Evolutionary conservation across 2,113 vertebrate genomes (phyloP).

Genomic region (Pelvicachromis taeniatus): DNA sequence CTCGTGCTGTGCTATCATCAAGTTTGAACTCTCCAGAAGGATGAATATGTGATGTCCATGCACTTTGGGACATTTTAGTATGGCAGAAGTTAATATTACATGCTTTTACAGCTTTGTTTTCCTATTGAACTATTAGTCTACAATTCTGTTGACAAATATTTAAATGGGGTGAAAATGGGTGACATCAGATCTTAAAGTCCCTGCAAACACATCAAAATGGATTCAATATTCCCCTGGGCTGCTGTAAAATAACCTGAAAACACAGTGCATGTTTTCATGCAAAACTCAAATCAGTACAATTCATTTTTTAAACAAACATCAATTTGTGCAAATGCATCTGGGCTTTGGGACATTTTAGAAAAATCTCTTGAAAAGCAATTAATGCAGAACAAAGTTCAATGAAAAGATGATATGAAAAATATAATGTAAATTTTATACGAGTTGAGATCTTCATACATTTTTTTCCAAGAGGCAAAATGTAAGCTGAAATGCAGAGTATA

Average conservation of each 20-base stretch:
- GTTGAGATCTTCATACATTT: not conserved
- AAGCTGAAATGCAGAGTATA: not conserved
- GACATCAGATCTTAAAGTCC: not conserved
- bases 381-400: not conserved
- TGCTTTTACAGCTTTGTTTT: not conserved
- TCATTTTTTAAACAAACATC: not conserved
- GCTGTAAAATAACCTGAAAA: not conserved
- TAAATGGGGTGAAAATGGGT: not conserved
- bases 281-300: not conserved
- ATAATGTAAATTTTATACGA: not conserved
- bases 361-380: not conserved
- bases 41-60: slow-evolving; percentile 15
- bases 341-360: not conserved
- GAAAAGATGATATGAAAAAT: not conserved
- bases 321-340: not conserved
- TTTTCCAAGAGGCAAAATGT: not conserved
- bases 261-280: not conserved
- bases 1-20: not conserved
- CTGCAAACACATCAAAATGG: not conserved
- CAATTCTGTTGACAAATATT: not conserved
- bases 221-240: not conserved
- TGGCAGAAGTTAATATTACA: slow-evolving; percentile 7
- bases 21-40: not conserved
- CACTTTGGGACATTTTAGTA: slow-evolving; percentile 2
- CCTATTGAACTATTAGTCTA: not conserved